A percentile compares a stretch with the other conserved stretches of the same genome.
These are phyloP conservation scores for Pristionchus entomophagus DNA, from an alignment of 2,888 invertebrate genomes.

Conservation along the genomic window DNA sequence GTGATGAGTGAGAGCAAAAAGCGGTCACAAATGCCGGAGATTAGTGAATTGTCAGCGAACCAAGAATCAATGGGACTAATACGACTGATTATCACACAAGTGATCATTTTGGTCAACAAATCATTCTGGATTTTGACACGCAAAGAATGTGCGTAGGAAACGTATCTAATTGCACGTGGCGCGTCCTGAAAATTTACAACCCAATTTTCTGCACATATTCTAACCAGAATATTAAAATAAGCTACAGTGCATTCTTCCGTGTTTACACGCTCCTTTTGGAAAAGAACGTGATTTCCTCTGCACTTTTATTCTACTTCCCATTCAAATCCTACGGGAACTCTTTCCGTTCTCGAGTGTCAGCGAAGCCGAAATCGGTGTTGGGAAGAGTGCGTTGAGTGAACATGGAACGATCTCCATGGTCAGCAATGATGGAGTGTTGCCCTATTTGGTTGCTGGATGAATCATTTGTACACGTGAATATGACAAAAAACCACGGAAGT, in stretches of 20 bases:
- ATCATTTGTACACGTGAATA: background rate
- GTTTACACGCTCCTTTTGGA: no score
- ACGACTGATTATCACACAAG: background rate
- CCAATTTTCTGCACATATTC: no score
- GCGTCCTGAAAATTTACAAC: no score
- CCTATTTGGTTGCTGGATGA: background rate
- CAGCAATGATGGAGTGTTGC: background rate
- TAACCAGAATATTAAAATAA: no score
- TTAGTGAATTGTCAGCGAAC: background rate
- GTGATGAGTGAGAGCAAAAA: background rate
- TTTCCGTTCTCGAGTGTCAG: background rate
- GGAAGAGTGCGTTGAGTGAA: background rate
- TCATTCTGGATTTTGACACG: no score
- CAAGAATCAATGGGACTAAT: background rate
- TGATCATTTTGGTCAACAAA: conserved; percentile 21
- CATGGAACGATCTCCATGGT: background rate
- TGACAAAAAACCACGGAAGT: conserved; percentile 12
- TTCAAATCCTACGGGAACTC: background rate
- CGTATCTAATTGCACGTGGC: no score
- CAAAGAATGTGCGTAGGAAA: no score
- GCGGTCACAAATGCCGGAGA: background rate
- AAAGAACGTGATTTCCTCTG: no score
- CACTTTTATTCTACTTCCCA: background rate
- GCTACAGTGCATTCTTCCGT: no score
- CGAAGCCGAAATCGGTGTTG: no score